Base-by-base conservation (phyloP, 2,888 invertebrate genomes). In the Exocentrus adspersus region DNA sequence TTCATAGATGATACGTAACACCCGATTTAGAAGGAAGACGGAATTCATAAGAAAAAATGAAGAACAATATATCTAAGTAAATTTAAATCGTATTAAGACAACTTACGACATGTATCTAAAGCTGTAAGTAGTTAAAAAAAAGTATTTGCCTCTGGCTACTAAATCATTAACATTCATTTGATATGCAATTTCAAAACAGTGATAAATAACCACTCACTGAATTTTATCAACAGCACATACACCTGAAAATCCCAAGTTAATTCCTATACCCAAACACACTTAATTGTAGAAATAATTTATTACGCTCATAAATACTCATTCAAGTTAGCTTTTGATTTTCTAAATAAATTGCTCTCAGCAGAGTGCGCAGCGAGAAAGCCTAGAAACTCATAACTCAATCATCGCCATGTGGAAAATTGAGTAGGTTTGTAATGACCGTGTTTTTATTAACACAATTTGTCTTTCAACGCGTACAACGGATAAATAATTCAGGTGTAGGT, bases 221-320 rank as follows among this genome's bases (percentile, higher is more conserved):
- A 37, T 5, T 37, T 14, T 37, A 37, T 37, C 14, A 37, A 37
- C 4, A n/a, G 7, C 7, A 5, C 2, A 32, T 10, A 10, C 4
- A 37, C 12, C 10, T n/a, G n/a, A 37, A 37, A 37, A 43, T 14
- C 24, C 28, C n/a, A 42, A 24, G 5, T 43, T 45, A 9, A 43
- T 54, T 43, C n/a, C 43, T 16, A 10, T 43, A 43, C 4, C 24
- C 20, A 19, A 17, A 43, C 7, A 37, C 50, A 50, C 56, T 56
- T 62, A 57, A 57, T 56, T 50, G 62, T 50, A 51, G 42, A 62
- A 57, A 57, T 62, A 62, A 62, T 62, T 62, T 62, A 62, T 62
- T 46, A 20, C 56, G 17, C 21, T 41, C 56, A 62, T 62, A 62
- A 62, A 62, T 62, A 62, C 50, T 43, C 42, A 51, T 62, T 57